Percentiles rank a stretch among this genome's conserved stretches.
Conservation (phyloP, 2,888 invertebrate genomes). For the Apamea crenata region DNA sequence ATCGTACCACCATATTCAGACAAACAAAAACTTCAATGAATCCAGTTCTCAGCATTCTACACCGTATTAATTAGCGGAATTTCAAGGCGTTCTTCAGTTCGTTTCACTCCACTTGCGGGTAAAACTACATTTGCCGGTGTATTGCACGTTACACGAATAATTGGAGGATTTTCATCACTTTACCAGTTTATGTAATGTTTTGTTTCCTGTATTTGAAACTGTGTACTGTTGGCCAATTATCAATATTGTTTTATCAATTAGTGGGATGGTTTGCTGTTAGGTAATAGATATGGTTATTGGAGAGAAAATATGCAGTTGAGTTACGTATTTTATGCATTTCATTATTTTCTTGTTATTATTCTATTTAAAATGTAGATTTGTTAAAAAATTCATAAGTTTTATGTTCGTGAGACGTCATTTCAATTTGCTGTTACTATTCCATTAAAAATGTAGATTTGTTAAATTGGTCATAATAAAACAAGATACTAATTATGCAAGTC, state of each 20-base stretch:
- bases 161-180: constrained; percentile 69
- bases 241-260: constrained; percentile 43
- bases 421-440: neutral
- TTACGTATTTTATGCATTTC: neutral
- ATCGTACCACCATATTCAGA: constrained; percentile 26
- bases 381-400: neutral
- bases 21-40: constrained; percentile 44
- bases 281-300: constrained; percentile 13
- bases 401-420: neutral
- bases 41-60: constrained; percentile 51
- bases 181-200: constrained; percentile 59
- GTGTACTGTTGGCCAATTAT: constrained; percentile 44
- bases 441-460: neutral
- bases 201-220: constrained; percentile 54
- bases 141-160: constrained; percentile 69
- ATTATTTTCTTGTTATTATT: neutral
- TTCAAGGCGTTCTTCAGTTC: constrained; percentile 62
- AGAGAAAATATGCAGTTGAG: neutral
- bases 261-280: constrained; percentile 19
- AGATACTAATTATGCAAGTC: neutral
- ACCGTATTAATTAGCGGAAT: constrained; percentile 52
- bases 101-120: constrained; percentile 74
- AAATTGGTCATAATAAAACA: neutral
- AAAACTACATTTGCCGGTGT: constrained; percentile 65
- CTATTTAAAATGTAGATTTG: neutral